phyloP scores from a whole-genome alignment of 2,888 invertebrate species.

The Brachylomia viminalis region DNA sequence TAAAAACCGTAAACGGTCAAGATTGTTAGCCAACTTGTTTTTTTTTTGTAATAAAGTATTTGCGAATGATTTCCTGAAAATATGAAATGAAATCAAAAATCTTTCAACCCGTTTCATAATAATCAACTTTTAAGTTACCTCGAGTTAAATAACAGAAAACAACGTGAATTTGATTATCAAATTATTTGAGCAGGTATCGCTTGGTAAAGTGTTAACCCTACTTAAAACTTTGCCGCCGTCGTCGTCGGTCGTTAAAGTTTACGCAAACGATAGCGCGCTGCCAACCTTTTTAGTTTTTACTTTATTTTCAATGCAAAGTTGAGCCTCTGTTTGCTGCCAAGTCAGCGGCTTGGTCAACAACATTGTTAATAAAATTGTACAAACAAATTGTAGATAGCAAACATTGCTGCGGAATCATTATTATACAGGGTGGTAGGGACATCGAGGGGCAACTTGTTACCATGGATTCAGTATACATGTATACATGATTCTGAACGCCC shows the following conservation, averaged over 20 bases:
- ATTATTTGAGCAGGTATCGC: constrained; percentile 13
- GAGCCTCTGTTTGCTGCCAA: constrained; percentile 40
- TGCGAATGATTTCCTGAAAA: background rate
- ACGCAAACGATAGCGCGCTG: constrained; percentile 45
- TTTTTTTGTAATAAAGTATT: background rate
- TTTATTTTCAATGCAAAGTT: constrained; percentile 53
- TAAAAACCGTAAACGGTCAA: no score
- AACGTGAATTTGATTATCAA: background rate
- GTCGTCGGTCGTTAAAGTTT: constrained; percentile 50
- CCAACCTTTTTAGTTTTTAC: constrained; percentile 51
- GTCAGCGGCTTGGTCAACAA: constrained; percentile 32
- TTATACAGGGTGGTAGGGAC: background rate
- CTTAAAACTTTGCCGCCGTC: constrained; percentile 38
- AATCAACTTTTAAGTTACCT: background rate
- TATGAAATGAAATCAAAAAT: background rate
- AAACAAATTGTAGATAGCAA: constrained; percentile 31
- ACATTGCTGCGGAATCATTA: background rate
- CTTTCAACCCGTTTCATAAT: background rate
- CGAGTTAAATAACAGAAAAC: background rate
- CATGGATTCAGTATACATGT: no score
- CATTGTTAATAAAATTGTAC: constrained; percentile 38
- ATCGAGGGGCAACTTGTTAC: no score
- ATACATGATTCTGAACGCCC: background rate
- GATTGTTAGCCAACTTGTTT: background rate
- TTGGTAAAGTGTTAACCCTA: constrained; percentile 25